Evolutionary conservation across 2,888 invertebrate species (phyloP).

Genomic region (Hyles lineata): DNA sequence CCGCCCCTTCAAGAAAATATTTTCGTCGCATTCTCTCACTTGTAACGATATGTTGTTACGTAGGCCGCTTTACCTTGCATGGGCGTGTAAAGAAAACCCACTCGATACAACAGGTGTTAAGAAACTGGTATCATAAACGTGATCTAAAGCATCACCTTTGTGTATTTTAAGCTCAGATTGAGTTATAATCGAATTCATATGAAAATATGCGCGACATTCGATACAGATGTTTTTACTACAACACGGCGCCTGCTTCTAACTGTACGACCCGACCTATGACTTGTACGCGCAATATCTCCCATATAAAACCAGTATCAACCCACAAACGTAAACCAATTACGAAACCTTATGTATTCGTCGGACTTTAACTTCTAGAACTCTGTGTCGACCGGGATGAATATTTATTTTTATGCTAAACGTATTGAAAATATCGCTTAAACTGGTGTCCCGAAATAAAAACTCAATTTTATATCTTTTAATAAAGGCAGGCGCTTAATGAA

Average conservation of each 20-base stretch:
- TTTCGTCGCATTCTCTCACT: neutral
- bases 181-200: slow-evolving; percentile 6
- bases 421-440: neutral
- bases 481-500: neutral
- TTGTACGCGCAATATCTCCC: slow-evolving; percentile 31
- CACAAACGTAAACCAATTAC: slow-evolving; percentile 24
- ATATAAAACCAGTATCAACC: slow-evolving; percentile 19
- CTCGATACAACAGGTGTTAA: neutral
- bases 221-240: slow-evolving; percentile 31
- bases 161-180: neutral
- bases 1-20: neutral
- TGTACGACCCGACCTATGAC: slow-evolving; percentile 49
- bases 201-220: neutral
- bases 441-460: neutral
- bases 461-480: neutral
- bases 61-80: neutral
- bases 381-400: neutral
- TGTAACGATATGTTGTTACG: neutral
- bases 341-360: slow-evolving; percentile 20
- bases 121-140: neutral
- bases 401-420: slow-evolving; percentile 21
- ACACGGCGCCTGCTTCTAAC: slow-evolving; percentile 29
- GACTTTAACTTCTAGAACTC: slow-evolving; percentile 6
- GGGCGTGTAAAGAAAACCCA: slow-evolving; percentile 2
- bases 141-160: slow-evolving; percentile 4